Evolutionary conservation across 2,797 vertebrate genomes (phyloP), one percentile per base, ranked within the genome.

Genomic region (Pempheris klunzingeri): DNA sequence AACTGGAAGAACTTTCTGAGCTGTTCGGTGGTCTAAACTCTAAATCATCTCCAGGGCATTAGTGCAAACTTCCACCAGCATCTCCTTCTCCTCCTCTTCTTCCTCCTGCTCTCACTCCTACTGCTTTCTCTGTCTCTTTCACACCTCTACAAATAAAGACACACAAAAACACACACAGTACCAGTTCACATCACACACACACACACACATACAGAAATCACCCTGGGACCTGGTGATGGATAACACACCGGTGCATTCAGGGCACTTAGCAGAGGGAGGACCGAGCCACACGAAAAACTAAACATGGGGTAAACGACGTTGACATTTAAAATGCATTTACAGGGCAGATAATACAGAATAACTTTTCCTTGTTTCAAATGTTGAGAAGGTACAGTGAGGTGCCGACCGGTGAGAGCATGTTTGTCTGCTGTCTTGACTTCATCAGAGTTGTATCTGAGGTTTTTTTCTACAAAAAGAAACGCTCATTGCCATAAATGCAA

Each of bases 11-110:
- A 80, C 59, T 83, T 69, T 74, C 77, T 54, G 62, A 32, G 78
- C 84, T 53, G 74, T 82, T 85, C 8, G 30, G 77, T 70, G 82
- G 82, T 86, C 76, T 85, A 54, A 84, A 82, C 78, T 75, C 80
- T 91, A 90, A 92, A 93, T 93, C 87, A 87, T 90, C 87, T 91
- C 89, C 63, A 71, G 90, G 87, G 87, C 81, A 88, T 92, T 81
- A 84, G 67, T 60, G 77, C 80, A 84, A 78, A 78, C 78, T 83
- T 84, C 57, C 52, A 7, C 71, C 65, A 11, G 47, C 72, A 4
- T 68, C 59, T 14, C 63, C 67, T 38, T 43, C 44, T 32, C 54
- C 55, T 17, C 44, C 53, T 26, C 36, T 57, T 59, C n/a, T 32
- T 67, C 46, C 71, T 77, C 34, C 54, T 70, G 15, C 65, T 82